phyloP scores from a whole-genome alignment of 2,113 vertebrate genomes.

The Lagopus leucura region DNA sequence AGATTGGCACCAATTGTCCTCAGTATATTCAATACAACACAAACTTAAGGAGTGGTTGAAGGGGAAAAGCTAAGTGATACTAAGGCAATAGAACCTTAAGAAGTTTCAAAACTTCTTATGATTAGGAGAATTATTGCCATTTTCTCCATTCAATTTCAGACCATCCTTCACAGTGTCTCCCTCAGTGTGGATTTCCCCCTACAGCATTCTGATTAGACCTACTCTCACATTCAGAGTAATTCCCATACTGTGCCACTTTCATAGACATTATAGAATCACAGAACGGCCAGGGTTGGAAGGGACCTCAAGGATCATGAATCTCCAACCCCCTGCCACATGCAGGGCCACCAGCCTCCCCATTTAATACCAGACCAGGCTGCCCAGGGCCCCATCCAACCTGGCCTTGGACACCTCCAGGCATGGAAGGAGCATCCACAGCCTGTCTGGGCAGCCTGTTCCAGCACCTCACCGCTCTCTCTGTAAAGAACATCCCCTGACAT shows the following conservation, averaged over 20 bases:
- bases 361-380: no score
- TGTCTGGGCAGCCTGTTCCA: no score
- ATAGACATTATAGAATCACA: no score
- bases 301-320: no score
- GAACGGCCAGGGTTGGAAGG: no score
- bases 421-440: no score
- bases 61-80: background rate
- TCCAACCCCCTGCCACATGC: no score
- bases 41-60: background rate
- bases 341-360: no score
- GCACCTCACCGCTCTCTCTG: no score
- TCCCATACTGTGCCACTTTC: background rate
- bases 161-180: background rate
- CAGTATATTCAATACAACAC: background rate
- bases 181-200: background rate
- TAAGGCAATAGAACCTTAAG: background rate
- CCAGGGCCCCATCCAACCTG: no score
- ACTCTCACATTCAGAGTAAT: background rate
- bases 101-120: background rate
- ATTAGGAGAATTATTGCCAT: background rate
- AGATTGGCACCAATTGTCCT: background rate
- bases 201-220: background rate
- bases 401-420: no score
- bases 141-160: background rate
- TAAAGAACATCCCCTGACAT: no score